Percentiles rank a stretch among this genome's conserved stretches.
Conservation (phyloP, 1,140 invertebrate genomes). For the Drosophila seguyi region DNA sequence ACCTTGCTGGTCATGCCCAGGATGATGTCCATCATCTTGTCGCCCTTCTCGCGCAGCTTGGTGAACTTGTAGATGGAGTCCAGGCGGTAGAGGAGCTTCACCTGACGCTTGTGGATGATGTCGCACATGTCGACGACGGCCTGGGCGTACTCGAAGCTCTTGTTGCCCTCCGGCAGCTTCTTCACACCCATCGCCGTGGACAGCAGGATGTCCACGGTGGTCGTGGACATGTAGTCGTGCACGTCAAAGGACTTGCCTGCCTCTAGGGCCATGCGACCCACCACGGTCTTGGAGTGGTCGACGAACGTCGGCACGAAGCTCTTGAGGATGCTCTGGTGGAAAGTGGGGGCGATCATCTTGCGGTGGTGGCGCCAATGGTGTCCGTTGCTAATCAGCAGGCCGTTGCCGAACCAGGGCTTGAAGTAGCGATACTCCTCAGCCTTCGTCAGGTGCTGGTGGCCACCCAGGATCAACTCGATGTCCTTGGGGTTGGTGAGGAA, state of each 20-base stretch:
- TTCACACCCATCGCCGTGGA: slow-evolving; percentile 91
- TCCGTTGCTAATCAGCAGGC: slow-evolving; percentile 92
- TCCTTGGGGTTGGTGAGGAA: slow-evolving; percentile 89
- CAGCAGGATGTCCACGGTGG: slow-evolving; percentile 95
- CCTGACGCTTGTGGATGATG: slow-evolving; percentile 89
- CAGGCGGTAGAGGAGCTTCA: slow-evolving; percentile 87
- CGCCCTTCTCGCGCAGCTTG: slow-evolving; percentile 87
- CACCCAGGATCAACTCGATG: slow-evolving; percentile 89
- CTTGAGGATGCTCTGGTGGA: slow-evolving; percentile 96
- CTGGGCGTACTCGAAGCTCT: slow-evolving; percentile 90
- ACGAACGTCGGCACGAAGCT: slow-evolving; percentile 95
- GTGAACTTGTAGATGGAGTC: slow-evolving; percentile 88
- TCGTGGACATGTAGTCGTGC: slow-evolving; percentile 93
- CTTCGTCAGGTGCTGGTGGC: slow-evolving; percentile 93
- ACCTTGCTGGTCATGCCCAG: slow-evolving; percentile 88
- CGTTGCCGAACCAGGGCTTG: slow-evolving; percentile 95
- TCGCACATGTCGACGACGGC: slow-evolving; percentile 92
- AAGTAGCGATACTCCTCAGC: slow-evolving; percentile 92
- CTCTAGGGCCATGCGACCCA: slow-evolving; percentile 88
- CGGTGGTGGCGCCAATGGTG: slow-evolving; percentile 94
- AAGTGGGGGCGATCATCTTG: slow-evolving; percentile 96
- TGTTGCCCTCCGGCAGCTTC: slow-evolving; percentile 87
- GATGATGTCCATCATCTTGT: slow-evolving; percentile 88
- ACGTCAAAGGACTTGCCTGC: slow-evolving; percentile 91
- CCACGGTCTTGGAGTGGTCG: slow-evolving; percentile 90